Percentiles rank a stretch among this genome's conserved stretches.
These are phyloP conservation scores for Terrapene triunguis DNA, from an alignment of 2,113 vertebrate species.

Conservation along the genomic window DNA sequence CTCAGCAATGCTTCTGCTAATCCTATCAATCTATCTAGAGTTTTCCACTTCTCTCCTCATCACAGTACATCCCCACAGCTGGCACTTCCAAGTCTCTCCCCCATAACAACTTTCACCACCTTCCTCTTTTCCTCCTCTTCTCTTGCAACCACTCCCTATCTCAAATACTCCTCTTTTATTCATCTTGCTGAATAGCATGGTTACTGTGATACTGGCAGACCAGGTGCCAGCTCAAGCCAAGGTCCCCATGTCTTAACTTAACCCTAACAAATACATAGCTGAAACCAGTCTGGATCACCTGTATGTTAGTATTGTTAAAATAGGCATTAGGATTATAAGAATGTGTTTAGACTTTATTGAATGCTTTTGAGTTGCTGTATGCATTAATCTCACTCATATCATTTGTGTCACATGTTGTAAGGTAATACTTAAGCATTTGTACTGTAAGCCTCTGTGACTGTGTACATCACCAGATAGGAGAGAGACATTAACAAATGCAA, in stretches of 20 bases:
- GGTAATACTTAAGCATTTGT: background rate
- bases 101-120: conserved; percentile 31
- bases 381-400: background rate
- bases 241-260: background rate
- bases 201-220: background rate
- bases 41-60: background rate
- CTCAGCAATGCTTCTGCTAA: background rate
- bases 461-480: background rate
- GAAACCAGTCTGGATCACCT: background rate
- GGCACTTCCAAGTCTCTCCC: background rate
- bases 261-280: background rate
- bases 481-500: background rate
- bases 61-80: background rate
- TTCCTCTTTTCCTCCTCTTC: background rate
- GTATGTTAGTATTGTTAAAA: background rate
- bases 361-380: background rate
- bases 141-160: background rate
- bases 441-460: background rate
- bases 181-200: background rate
- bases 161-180: background rate
- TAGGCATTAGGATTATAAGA: background rate
- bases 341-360: background rate
- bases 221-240: background rate
- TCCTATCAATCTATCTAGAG: background rate
- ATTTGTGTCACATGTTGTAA: background rate